Conservation (phyloP, 2,113 vertebrate genomes). For the Columba janthina region DNA sequence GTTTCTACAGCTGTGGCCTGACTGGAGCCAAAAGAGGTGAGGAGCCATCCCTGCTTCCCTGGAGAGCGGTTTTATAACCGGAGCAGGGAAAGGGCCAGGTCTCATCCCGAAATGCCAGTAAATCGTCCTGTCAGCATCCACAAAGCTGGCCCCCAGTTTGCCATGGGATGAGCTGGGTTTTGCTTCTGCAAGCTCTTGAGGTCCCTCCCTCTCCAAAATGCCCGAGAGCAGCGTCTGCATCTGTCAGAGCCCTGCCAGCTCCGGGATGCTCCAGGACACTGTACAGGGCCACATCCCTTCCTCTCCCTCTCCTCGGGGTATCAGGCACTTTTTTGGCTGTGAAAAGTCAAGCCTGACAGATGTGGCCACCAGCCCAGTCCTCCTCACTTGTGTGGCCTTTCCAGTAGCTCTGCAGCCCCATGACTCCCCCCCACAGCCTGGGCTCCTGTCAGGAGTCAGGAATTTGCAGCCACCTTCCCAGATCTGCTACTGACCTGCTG, state of each 20-base stretch:
- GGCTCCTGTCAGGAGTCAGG: background rate
- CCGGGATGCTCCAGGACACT: accelerated
- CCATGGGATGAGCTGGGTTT: background rate
- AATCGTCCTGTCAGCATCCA: background rate
- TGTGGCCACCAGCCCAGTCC: background rate
- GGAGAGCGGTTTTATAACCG: background rate
- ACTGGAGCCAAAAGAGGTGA: slow-evolving; percentile 30
- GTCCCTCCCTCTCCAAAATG: background rate
- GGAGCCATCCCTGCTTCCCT: background rate
- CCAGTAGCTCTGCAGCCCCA: background rate
- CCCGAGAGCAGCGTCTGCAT: accelerated
- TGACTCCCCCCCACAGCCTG: background rate
- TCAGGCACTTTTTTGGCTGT: background rate
- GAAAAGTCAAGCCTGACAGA: background rate
- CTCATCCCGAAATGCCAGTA: background rate
- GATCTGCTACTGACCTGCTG: background rate
- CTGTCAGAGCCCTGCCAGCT: background rate
- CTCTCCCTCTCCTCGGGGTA: accelerated
- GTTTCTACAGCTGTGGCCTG: slow-evolving; percentile 47
- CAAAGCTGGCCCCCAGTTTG: background rate
- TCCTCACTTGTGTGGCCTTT: background rate
- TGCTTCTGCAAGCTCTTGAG: accelerated
- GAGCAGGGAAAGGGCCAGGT: background rate
- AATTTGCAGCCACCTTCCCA: background rate
- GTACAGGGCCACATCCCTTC: background rate